Conservation (phyloP, 1,140 invertebrate genomes). For the Ylistrum balloti region DNA sequence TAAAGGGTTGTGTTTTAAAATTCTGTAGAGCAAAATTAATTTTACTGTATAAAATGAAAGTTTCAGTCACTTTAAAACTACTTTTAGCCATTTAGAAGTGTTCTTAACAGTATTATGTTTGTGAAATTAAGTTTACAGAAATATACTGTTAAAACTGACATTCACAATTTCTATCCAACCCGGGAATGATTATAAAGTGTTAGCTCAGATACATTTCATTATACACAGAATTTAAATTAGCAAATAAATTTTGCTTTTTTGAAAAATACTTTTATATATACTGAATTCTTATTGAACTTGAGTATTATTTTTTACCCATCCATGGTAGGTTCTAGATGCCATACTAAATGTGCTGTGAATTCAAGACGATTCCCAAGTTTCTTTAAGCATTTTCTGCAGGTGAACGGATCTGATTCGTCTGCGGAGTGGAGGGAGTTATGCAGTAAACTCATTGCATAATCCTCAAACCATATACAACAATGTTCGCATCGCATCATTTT, state of each 20-base stretch:
- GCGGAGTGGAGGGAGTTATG: constrained; percentile 76
- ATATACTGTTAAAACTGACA: no score
- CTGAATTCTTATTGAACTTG: background rate
- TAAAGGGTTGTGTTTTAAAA: no score
- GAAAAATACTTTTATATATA: background rate
- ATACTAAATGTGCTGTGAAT: constrained; percentile 89
- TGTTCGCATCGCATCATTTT: constrained; percentile 73
- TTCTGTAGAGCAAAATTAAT: no score
- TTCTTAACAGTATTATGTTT: no score
- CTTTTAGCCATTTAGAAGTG: no score
- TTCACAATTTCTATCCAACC: no score
- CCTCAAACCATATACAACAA: constrained; percentile 77
- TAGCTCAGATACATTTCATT: no score
- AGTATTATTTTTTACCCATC: constrained; percentile 52
- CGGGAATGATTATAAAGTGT: no score
- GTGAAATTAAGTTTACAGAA: no score
- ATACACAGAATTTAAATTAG: background rate
- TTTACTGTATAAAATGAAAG: no score
- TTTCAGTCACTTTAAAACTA: no score
- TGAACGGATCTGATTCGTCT: constrained; percentile 74
- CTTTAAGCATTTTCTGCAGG: constrained; percentile 75
- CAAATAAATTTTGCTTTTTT: background rate
- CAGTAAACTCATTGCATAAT: constrained; percentile 75
- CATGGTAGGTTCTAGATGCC: constrained; percentile 86
- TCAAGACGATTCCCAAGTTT: constrained; percentile 79